Evolutionary conservation across 2,113 vertebrate genomes (phyloP), one percentile per base, ranked within the genome.

Genomic region (human (Homo sapiens)): DNA sequence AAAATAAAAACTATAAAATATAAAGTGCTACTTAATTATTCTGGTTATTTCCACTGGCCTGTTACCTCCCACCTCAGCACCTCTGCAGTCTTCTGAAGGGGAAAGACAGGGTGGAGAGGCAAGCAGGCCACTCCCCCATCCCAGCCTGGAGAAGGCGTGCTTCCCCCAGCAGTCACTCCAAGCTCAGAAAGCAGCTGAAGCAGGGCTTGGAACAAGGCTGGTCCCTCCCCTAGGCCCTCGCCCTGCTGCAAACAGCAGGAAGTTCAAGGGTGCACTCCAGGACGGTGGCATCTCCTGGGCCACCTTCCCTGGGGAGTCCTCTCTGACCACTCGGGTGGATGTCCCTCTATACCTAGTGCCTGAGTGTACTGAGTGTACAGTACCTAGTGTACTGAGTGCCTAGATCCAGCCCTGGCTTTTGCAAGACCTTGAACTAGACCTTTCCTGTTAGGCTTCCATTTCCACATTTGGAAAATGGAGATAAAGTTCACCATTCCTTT

Each of bases 41-140:
- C 88, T 96, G 97, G 96, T 97, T 98, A 76, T 96, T 97, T 96
- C 93, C 88, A 85, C n/a, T 96, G 97, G 97, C 96, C 91, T 93
- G 95, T 93, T 73, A 97, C 97, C 82, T 95, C 96, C 98, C 87
- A 98, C 90, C 84, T 82, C 13, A 0, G 61, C 25, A 22, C 80
- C 88, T 95, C 96, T 92, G 22, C 89, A 83, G 94, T 96, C 94
- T 97, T 97, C 70, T 50, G 70, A 88, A 93, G 79, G 57, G 32
- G 64, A 92, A 85, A 75, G 96, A 95, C 89, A 97, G 96, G n/a
- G 38, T n/a, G 38, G 40, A 64, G 22, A 18, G 43, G 55, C 59
- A 72, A 66, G 50, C 12, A 5, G 50, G 32, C 35, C 50, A 52
- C 20, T n/a, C 40, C 45, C 14, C 30, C 30, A 18, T 10, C 38